phyloP scores from a whole-genome alignment of 1,140 invertebrate species.

The Oryctes rhinoceros region DNA sequence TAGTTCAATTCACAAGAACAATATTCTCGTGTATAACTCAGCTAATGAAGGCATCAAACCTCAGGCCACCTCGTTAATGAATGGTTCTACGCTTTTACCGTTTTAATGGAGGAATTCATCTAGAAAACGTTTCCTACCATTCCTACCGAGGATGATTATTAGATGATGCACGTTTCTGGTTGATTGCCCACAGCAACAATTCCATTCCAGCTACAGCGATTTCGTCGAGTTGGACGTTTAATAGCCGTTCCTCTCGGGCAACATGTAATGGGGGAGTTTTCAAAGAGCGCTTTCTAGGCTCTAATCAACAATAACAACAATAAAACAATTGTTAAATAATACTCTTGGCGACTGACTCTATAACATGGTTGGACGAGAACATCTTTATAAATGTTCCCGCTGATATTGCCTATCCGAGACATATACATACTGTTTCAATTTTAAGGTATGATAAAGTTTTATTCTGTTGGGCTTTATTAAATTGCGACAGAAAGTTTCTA shows the following conservation, averaged over 20 bases:
- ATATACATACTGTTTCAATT: no score
- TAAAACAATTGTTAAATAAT: constrained; percentile 30
- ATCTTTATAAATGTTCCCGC: neutral
- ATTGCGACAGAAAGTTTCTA: no score
- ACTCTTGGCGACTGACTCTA: neutral
- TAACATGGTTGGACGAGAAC: neutral
- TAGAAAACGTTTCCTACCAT: constrained; percentile 33
- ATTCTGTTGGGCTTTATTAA: no score
- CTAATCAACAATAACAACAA: constrained; percentile 5
- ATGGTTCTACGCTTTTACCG: constrained; percentile 33
- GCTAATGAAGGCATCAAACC: constrained; percentile 40
- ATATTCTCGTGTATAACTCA: neutral
- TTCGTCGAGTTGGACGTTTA: neutral
- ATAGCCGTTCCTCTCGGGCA: neutral
- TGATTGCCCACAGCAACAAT: constrained; percentile 11
- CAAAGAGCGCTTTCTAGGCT: neutral
- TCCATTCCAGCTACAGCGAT: neutral
- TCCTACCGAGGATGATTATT: neutral
- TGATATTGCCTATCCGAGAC: neutral
- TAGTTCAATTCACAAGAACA: neutral
- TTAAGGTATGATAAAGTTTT: no score
- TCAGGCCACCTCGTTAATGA: constrained; percentile 34
- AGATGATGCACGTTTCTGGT: constrained; percentile 5
- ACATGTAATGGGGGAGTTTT: neutral
- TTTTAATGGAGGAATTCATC: constrained; percentile 32